Base-by-base conservation (phyloP, 2,888 invertebrate species). In the Apamea crenata region DNA sequence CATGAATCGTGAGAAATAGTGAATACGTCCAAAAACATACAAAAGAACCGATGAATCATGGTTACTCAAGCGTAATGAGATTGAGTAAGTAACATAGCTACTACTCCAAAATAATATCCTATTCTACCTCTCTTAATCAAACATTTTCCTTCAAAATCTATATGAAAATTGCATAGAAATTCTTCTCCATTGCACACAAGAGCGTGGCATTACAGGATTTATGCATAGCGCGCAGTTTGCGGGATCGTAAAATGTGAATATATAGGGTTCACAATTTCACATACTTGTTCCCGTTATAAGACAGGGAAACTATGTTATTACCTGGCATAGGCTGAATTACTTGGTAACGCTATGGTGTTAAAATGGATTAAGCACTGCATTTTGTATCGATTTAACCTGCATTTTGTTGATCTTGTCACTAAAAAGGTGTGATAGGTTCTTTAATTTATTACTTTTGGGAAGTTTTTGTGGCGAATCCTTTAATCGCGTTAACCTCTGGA, bases 221-320 rank as follows among this genome's bases (percentile, higher is more conserved):
- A 84, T 84, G 86, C 29, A 61, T 25, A n/a, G 32, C 74, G 21
- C n/a, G 74, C 56, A 63, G 78, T 82, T 78, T 75, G 78, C 32
- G 21, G 66, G 29, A 44, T 69, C 83, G n/a, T 86, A 86, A 73
- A 84, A 78, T 78, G 56, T 63, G 61, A 36, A 73, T 68, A 53
- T 61, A 76, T 71, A 65, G 53, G n/a, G 47, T 47, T 68, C 44
- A 71, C 56, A 18, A 21, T 59, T 59, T 36, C 18, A 18, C 71
- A 77, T 72, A 82, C 47, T 77, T 71, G 70, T 71, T 36, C 1
- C 25, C 10, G 56, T 65, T 77, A 65, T 59, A 44, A 74, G 71
- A 47, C 40, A 16, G 14, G 67, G 2, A 6, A 71, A 72, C 68
- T 69, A 75, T 81, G 53, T 18, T 25, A 29, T 76, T 47, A 73